Conservation (phyloP, 1,140 invertebrate species). For the Reticulitermes speratus region DNA sequence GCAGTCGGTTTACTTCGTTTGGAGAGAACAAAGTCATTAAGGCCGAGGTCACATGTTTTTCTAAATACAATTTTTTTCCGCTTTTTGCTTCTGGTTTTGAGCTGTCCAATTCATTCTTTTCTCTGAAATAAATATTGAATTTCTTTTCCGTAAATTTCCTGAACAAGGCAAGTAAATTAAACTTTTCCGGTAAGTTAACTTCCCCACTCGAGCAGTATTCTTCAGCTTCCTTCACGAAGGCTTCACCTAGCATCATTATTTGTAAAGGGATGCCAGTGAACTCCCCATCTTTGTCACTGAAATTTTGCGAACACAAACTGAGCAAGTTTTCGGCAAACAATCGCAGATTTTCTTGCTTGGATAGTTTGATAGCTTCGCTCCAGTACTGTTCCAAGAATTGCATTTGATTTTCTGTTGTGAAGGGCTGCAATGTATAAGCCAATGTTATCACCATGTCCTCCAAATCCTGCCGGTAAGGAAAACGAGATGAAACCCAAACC, state of each 20-base stretch:
- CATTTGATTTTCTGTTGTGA: not conserved
- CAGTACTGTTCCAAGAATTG: not conserved
- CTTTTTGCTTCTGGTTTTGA: not conserved
- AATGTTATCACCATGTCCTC: not conserved
- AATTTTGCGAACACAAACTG: no score
- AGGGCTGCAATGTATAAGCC: not conserved
- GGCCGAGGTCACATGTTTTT: not conserved
- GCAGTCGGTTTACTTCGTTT: not conserved
- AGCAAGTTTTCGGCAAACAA: no score
- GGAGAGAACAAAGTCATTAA: not conserved
- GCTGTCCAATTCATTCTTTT: no score
- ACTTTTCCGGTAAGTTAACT: no score
- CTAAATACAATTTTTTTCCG: not conserved
- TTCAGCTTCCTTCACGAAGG: not conserved
- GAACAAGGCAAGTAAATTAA: no score
- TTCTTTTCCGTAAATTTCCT: no score
- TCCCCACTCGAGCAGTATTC: not conserved
- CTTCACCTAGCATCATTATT: not conserved
- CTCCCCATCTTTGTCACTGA: not conserved
- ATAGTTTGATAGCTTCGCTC: no score
- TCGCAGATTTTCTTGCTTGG: no score
- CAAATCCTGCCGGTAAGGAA: not conserved
- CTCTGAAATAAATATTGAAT: no score
- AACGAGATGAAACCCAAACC: not conserved
- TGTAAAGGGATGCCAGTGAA: not conserved